Evolutionary conservation across 2,113 vertebrate species (phyloP), one percentile per base, ranked within the genome.

Genomic region (Clinocottus analis): DNA sequence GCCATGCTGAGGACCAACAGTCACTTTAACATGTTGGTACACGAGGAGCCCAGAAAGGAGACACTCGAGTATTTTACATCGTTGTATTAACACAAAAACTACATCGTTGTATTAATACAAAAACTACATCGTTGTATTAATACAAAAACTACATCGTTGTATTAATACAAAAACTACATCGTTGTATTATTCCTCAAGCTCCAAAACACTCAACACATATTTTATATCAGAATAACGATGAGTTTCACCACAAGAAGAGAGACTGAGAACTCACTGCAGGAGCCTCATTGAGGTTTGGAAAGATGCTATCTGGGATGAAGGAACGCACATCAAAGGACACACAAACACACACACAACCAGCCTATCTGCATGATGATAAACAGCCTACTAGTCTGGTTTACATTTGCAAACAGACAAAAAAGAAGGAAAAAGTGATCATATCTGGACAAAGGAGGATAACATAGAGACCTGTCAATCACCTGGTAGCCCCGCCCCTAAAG

Each of bases 361-460:
- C 2, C 10, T 29, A 47, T 86, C 79, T 87, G 62, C 61, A 79
- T 82, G 47, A 72, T 31, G 82, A 73, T 61, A 41, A 77, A 72
- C 67, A 66, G 51, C 21, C 21, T 49, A 4, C 17, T 0, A 8
- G 47, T 49, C 60, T 60, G 23, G 10, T 55, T 11, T 17, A 68
- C 59, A 77, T 83, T 87, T 83, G n/a, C 85, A 77, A 70, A 71
- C 51, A 68, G 67, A 47, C 33, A 33, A 33, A 33, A 33, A n/a
- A n/a, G n/a, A n/a, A n/a, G n/a, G n/a, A n/a, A n/a, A n/a, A 33
- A 33, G 33, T 33, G 33, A 33, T 5, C 33, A 3, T 33, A 33
- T 33, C 4, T 3, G 33, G 33, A 33, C 33, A 1, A 5, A 33
- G 33, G 33, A 33, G 33, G 33, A 33, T 5, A 5, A 33, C 29